Evolutionary conservation across 2,888 invertebrate species (phyloP), one percentile per base, ranked within the genome.

Genomic region (Nasonovia ribisnigri): DNA sequence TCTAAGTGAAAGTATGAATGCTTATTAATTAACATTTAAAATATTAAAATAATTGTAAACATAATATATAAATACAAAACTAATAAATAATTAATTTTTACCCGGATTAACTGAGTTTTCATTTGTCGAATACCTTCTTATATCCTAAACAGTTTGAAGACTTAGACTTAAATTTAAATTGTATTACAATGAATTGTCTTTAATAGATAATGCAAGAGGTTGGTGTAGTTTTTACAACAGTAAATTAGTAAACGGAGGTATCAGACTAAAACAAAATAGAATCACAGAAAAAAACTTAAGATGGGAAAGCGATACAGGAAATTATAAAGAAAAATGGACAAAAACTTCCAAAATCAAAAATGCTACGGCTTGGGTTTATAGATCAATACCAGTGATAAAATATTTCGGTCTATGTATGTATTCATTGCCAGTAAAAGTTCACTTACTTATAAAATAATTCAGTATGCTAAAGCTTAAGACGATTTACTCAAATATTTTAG

Each of bases 161-260:
- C 77, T 77, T 77, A 36, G 20, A 77, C 36, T 77, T 36, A 77
- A 36, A 77, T 77, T 36, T 36, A 36, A 0, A 77, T 20, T 36
- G 36, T 77, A 36, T 20, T 20, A 36, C 36, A 77, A 36, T 43
- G 36, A 24, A 46, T 36, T 67, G 42, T 36, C 26, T 84, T 42
- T 51, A 8, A 54, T 29, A 88, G 88, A 67, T 29, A 8, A 67
- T 20, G 10, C 1, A 24, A 88, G 87, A 36, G 92, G 88, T 67
- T 88, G 88, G 88, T 48, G 42, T 48, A 48, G 57, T 60, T 42
- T 92, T 20, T 92, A 92, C 42, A 87, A 92, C 67, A 87, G 92
- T 67, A 92, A 92, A 87, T 16, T 92, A 88, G 29, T 92, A 26
- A 92, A 92, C 16, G 92, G 92, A 29, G 92, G 92, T 2, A 67